A percentile compares a stretch with the other conserved stretches of the same genome.
These are phyloP conservation scores for Aproaerema taeniolella DNA, from an alignment of 2,888 invertebrate species.

Conservation along the genomic window DNA sequence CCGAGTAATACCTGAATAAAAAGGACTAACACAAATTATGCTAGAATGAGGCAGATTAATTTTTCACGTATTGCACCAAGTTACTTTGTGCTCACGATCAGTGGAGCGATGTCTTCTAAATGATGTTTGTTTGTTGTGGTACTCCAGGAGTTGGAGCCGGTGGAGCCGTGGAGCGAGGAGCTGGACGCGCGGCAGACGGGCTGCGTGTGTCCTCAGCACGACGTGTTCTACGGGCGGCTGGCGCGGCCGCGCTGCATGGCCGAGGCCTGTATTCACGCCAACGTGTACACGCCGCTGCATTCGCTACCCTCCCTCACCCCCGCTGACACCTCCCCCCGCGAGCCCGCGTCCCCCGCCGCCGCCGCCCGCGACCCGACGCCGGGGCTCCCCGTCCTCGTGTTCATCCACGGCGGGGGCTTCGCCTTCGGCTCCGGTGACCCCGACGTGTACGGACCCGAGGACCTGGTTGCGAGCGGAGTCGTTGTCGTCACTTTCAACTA, in stretches of 20 bases:
- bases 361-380: constrained; percentile 14
- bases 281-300: constrained; percentile 50
- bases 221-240: constrained; percentile 50
- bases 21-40: too few relatives aligned
- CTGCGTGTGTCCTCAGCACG: constrained; percentile 78
- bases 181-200: constrained; percentile 76
- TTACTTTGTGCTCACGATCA: too few relatives aligned
- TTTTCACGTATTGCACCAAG: too few relatives aligned
- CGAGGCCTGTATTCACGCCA: constrained; percentile 60
- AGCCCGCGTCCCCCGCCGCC: constrained; percentile 47
- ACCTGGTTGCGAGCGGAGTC: constrained; percentile 47
- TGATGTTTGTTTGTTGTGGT: too few relatives aligned
- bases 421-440: constrained; percentile 58
- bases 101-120: too few relatives aligned
- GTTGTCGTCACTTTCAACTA: constrained; percentile 68
- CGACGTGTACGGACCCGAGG: constrained; percentile 59
- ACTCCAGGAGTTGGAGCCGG: constrained; percentile 71
- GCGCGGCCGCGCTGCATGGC: constrained; percentile 37
- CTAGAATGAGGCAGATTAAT: too few relatives aligned
- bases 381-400: constrained; percentile 55
- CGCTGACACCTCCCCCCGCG: constrained; percentile 34
- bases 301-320: constrained; percentile 28
- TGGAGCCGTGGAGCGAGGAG: constrained; percentile 64
- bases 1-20: too few relatives aligned
- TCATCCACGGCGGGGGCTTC: constrained; percentile 65